A percentile compares a stretch with the other conserved stretches of the same genome.
Conservation (phyloP, 1,140 invertebrate genomes). For the Teleogryllus occipitalis region DNA sequence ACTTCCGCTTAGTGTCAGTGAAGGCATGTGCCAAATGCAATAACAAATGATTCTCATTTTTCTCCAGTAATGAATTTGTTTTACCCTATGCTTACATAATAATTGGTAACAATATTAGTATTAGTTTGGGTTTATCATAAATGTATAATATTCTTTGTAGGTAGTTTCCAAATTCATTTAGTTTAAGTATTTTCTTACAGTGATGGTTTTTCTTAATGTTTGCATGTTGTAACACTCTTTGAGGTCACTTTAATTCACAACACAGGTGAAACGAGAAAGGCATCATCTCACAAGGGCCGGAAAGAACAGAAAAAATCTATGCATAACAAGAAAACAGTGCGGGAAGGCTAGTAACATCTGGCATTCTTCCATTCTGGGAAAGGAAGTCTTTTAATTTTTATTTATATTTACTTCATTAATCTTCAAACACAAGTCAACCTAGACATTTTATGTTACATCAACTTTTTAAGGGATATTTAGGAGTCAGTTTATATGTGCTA, state of each 20-base stretch:
- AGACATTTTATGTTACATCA: too few species aligned
- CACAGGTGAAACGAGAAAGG: constrained; percentile 4
- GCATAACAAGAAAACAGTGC: neutral
- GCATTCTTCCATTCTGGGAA: too few species aligned
- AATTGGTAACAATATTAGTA: neutral
- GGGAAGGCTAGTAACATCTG: neutral
- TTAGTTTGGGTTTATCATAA: neutral
- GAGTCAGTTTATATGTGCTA: neutral
- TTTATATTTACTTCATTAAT: too few species aligned
- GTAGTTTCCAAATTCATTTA: constrained; percentile 7
- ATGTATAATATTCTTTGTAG: neutral
- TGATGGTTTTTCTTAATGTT: neutral
- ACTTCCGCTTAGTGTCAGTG: neutral
- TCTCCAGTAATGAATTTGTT: neutral
- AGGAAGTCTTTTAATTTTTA: too few species aligned
- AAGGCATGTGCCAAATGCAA: neutral
- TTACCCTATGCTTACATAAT: neutral
- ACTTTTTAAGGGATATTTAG: neutral
- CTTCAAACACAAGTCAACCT: too few species aligned
- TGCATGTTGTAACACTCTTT: constrained; percentile 4
- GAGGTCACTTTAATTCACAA: constrained; percentile 11
- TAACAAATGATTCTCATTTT: neutral
- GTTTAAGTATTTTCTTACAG: neutral
- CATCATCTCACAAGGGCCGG: constrained; percentile 9
- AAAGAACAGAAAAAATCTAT: neutral